A percentile compares a stretch with the other conserved stretches of the same genome.
Evolutionary conservation across 2,797 vertebrate species (phyloP).

Genomic region (Macroramphosus scolopax): DNA sequence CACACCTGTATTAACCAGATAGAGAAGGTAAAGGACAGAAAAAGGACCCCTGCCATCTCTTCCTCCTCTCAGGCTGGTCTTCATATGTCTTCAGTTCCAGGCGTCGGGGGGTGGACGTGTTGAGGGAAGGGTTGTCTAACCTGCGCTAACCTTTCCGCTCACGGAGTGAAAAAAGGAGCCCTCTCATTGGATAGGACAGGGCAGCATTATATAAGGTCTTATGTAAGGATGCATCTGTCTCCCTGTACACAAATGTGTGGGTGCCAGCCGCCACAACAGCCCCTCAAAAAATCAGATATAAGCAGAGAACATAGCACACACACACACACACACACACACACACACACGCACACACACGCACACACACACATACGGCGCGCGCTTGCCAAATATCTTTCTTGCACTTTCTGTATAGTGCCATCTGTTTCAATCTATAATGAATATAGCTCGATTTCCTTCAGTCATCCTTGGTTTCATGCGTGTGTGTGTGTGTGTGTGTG

Average conservation of each 20-base stretch:
- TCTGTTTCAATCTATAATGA: conserved; percentile 57
- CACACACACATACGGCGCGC: conserved; percentile 33
- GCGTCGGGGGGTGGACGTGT: conserved; percentile 27
- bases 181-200: conserved; percentile 65
- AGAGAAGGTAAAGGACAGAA: conserved; percentile 5
- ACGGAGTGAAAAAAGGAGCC: conserved; percentile 57
- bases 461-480: conserved; percentile 33
- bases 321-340: conserved; percentile 9
- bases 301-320: conserved; percentile 35
- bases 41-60: conserved; percentile 17
- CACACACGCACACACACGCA: too few species aligned
- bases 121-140: conserved; percentile 56
- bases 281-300: conserved; percentile 56
- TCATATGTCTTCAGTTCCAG: conserved; percentile 36
- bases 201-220: conserved; percentile 77
- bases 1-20: conserved; percentile 6
- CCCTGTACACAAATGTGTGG: conserved; percentile 69
- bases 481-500: conserved; percentile 23
- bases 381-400: conserved; percentile 34
- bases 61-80: conserved; percentile 13
- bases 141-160: conserved; percentile 53
- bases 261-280: conserved; percentile 65
- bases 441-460: conserved; percentile 37
- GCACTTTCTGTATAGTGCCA: conserved; percentile 41
- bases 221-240: conserved; percentile 81